Conservation (phyloP, 2,113 vertebrate genomes). For the Centropus unirufus region DNA sequence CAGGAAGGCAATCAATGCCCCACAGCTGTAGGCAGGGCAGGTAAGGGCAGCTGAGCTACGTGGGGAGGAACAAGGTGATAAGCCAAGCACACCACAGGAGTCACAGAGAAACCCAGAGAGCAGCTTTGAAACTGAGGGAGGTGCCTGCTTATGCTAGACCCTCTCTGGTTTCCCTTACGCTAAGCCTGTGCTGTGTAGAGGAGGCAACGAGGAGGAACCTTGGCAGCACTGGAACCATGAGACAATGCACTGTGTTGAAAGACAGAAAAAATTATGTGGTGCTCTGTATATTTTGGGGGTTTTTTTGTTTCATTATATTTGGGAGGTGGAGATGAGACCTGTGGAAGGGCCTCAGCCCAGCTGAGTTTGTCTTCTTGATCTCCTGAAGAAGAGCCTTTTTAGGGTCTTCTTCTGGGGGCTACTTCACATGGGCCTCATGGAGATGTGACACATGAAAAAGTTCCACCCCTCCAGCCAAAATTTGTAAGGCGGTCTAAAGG, state of each 20-base stretch:
- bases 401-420: neutral
- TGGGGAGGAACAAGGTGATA: fast-evolving
- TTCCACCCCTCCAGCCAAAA: neutral
- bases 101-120: neutral
- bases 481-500: neutral
- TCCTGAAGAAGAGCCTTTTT: neutral
- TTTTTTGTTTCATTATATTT: neutral
- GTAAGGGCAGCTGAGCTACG: neutral
- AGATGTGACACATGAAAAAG: neutral
- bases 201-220: fast-evolving
- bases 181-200: neutral
- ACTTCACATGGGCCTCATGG: neutral
- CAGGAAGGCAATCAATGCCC: fast-evolving
- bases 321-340: neutral
- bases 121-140: neutral
- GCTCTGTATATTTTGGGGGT: fast-evolving
- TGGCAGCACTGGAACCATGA: fast-evolving
- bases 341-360: neutral
- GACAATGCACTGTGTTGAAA: neutral
- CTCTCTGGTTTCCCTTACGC: neutral
- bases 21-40: fast-evolving
- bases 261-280: neutral
- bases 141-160: neutral
- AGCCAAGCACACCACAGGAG: neutral
- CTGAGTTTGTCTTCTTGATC: neutral